A percentile compares a stretch with the other conserved stretches of the same genome.
These are phyloP conservation scores for Accipiter virgatus DNA, from an alignment of 2,113 vertebrate genomes.

Conservation along the genomic window DNA sequence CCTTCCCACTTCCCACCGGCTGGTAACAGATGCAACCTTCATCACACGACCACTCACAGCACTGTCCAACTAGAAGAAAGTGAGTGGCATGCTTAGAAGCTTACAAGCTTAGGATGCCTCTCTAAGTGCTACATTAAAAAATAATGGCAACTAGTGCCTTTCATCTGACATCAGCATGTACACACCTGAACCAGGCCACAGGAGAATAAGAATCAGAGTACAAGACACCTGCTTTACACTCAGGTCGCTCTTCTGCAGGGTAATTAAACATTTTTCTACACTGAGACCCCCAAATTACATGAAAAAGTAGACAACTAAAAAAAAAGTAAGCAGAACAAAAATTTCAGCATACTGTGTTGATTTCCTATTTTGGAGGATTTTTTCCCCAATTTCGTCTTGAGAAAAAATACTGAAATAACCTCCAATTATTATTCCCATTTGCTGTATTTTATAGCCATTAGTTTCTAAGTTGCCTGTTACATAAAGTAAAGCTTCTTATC, in stretches of 20 bases:
- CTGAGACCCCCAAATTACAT: background rate
- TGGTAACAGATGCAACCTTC: background rate
- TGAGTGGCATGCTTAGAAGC: background rate
- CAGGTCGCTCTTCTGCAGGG: background rate
- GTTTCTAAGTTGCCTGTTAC: background rate
- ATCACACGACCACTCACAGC: fast-evolving
- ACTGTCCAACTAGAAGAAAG: background rate
- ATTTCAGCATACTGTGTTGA: background rate
- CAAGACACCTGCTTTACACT: background rate
- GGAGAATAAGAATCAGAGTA: background rate
- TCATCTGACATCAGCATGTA: background rate
- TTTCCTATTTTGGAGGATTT: background rate
- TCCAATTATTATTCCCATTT: background rate
- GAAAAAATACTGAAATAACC: background rate
- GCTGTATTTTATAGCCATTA: background rate
- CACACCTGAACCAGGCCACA: background rate
- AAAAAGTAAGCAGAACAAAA: background rate
- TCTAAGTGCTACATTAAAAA: background rate
- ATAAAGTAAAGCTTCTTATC: background rate
- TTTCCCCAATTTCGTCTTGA: background rate
- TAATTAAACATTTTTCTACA: background rate
- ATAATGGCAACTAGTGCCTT: background rate
- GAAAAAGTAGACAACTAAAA: background rate
- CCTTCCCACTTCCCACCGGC: background rate
- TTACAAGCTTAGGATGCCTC: background rate